phyloP scores from a whole-genome alignment of 2,888 invertebrate genomes.

The Sycophila texana region DNA sequence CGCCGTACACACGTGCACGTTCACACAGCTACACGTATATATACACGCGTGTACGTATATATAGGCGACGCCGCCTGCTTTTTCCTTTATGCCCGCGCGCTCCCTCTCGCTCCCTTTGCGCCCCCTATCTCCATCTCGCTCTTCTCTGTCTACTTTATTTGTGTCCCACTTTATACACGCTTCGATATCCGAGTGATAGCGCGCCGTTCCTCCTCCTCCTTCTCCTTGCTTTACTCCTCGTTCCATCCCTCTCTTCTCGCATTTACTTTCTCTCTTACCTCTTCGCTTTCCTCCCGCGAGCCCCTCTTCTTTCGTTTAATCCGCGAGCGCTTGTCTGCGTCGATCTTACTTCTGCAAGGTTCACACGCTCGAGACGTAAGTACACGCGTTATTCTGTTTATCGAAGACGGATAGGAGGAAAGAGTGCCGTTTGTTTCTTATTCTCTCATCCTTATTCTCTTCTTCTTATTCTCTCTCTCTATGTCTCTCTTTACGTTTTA shows the following conservation, averaged over 20 bases:
- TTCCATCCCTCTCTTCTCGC: not conserved
- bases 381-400: slow-evolving; percentile 7
- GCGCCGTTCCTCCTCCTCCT: slow-evolving; percentile 15
- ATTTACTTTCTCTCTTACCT: too few species aligned
- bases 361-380: slow-evolving; percentile 10
- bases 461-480: too few species aligned
- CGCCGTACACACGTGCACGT: not conserved
- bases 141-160: slow-evolving; percentile 53
- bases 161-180: slow-evolving; percentile 71
- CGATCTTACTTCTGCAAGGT: not conserved
- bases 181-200: slow-evolving; percentile 71
- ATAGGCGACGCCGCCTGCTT: not conserved
- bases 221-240: not conserved
- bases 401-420: not conserved
- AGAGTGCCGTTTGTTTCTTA: too few species aligned
- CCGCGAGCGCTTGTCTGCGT: slow-evolving; percentile 27
- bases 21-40: not conserved
- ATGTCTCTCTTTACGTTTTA: too few species aligned
- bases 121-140: slow-evolving; percentile 50
- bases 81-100: slow-evolving; percentile 36
- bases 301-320: not conserved
- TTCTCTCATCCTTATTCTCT: too few species aligned
- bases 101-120: slow-evolving; percentile 6
- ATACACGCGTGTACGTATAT: not conserved
- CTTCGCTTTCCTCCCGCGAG: too few species aligned